phyloP scores from a whole-genome alignment of 2,888 invertebrate species.

The Oscheius onirici region DNA sequence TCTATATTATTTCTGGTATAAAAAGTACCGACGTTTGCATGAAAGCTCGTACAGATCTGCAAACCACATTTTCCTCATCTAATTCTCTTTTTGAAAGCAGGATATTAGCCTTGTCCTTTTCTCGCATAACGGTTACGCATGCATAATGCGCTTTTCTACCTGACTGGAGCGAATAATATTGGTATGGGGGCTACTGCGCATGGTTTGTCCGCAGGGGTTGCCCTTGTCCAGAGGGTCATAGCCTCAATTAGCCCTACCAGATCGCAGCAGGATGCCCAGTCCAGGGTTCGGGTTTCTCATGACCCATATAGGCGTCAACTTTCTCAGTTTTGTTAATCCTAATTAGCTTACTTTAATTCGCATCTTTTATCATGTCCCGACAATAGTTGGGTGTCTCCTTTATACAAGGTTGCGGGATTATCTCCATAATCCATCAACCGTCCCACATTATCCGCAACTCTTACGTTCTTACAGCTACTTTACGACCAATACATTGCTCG shows the following conservation, averaged over 20 bases:
- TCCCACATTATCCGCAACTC: neutral
- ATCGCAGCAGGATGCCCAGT: conserved; percentile 28
- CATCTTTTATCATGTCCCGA: neutral
- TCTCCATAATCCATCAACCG: conserved; percentile 1
- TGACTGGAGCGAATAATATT: conserved; percentile 14
- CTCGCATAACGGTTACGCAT: too few relatives aligned
- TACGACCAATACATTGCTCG: neutral
- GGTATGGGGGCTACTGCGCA: conserved; percentile 12
- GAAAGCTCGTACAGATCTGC: too few relatives aligned
- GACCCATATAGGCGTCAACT: conserved; percentile 22
- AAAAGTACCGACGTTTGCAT: too few relatives aligned
- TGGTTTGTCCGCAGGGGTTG: conserved; percentile 27
- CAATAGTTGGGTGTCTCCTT: neutral
- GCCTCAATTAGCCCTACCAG: conserved; percentile 31
- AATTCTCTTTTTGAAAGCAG: too few relatives aligned
- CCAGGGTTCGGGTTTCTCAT: conserved; percentile 22
- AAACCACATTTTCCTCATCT: too few relatives aligned
- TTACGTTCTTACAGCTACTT: neutral
- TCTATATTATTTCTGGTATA: too few relatives aligned
- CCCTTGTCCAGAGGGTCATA: conserved; percentile 29
- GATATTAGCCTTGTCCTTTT: too few relatives aligned
- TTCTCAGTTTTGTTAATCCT: neutral
- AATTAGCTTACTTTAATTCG: neutral
- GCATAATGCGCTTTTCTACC: conserved; percentile 11
- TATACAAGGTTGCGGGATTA: conserved; percentile 1